These are phyloP conservation scores for Pyralis farinalis DNA, from an alignment of 2,888 invertebrate genomes.

Conservation along the genomic window DNA sequence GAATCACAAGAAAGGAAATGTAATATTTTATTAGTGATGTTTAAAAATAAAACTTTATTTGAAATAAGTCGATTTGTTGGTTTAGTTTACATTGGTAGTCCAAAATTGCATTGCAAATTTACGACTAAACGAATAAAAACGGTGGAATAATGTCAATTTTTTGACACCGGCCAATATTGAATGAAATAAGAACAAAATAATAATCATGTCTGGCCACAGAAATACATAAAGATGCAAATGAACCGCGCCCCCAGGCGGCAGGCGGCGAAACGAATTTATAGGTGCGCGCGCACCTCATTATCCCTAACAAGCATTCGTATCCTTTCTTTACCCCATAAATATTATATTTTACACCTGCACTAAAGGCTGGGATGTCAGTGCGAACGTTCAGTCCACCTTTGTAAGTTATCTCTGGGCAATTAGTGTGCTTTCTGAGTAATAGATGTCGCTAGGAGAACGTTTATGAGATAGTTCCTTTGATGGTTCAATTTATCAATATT, in stretches of 20 bases:
- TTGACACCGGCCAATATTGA: slow-evolving; percentile 15
- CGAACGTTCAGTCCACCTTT: slow-evolving; percentile 11
- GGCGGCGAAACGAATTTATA: slow-evolving; percentile 65
- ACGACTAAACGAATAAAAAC: too few species aligned
- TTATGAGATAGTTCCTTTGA: not conserved
- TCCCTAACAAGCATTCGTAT: slow-evolving; percentile 73
- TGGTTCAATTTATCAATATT: not conserved
- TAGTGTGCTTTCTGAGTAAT: slow-evolving; percentile 18
- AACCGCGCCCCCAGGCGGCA: slow-evolving; percentile 65
- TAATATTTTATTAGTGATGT: too few species aligned
- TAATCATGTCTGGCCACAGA: slow-evolving; percentile 33
- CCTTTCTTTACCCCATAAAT: slow-evolving; percentile 75
- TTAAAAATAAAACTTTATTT: too few species aligned
- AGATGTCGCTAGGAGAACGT: slow-evolving; percentile 20
- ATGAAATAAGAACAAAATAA: slow-evolving; percentile 33
- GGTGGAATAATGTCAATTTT: not conserved
- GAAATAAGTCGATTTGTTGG: too few species aligned
- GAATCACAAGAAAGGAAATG: too few species aligned
- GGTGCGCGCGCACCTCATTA: slow-evolving; percentile 74
- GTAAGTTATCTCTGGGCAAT: slow-evolving; percentile 13
- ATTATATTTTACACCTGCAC: slow-evolving; percentile 77
- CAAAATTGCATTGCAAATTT: too few species aligned
- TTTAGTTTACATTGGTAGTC: too few species aligned
- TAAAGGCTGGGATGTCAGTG: slow-evolving; percentile 32
- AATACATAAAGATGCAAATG: slow-evolving; percentile 74